These are phyloP conservation scores for Varanus salvator DNA, from an alignment of 2,113 vertebrate species.

Conservation along the genomic window DNA sequence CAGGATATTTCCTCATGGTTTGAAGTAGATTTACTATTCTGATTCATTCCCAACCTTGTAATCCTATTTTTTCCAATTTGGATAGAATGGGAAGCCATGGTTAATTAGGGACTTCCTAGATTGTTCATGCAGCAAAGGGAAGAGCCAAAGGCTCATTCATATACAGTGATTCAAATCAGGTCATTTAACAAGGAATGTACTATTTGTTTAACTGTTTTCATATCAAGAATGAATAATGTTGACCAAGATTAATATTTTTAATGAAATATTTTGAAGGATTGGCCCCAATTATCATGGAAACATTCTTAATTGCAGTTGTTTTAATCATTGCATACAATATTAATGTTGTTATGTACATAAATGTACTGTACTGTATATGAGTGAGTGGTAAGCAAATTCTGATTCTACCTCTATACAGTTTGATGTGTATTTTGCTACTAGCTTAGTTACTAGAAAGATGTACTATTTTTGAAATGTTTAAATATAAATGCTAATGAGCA, in stretches of 20 bases:
- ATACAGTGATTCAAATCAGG: not conserved
- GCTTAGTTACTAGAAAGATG: constrained; percentile 69
- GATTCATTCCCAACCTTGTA: not conserved
- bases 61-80: not conserved
- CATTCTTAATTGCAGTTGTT: constrained; percentile 70
- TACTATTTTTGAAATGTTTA: constrained; percentile 75
- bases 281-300: constrained; percentile 54
- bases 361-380: constrained; percentile 69
- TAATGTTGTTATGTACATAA: constrained; percentile 70
- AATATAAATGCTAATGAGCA: constrained; percentile 73
- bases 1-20: not conserved
- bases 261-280: constrained; percentile 23
- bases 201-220: constrained; percentile 4
- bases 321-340: constrained; percentile 68
- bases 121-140: not conserved
- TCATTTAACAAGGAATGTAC: not conserved
- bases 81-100: not conserved
- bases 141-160: not conserved
- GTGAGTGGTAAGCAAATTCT: constrained; percentile 67
- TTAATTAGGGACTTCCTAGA: not conserved
- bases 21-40: not conserved
- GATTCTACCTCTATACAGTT: constrained; percentile 78
- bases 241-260: not conserved
- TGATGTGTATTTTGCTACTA: constrained; percentile 79
- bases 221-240: not conserved